phyloP scores from a whole-genome alignment of 2,113 vertebrate species.

The Paramormyrops kingsleyae region DNA sequence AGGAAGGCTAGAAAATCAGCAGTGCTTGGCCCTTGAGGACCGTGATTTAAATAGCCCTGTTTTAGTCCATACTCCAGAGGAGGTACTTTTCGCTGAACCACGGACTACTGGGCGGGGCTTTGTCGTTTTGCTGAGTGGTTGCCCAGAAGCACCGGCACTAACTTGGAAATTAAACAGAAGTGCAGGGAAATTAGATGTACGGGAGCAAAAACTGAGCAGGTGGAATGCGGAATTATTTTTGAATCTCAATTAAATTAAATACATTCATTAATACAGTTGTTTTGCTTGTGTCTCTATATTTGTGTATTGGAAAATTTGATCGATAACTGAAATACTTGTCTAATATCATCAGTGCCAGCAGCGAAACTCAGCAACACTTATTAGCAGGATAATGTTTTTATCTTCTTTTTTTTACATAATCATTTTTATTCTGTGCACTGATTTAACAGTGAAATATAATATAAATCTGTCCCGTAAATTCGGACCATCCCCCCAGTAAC shows the following conservation, averaged over 20 bases:
- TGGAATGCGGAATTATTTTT: not conserved
- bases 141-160: too few species aligned
- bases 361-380: not conserved
- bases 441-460: not conserved
- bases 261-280: not conserved
- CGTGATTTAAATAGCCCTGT: too few species aligned
- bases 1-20: too few species aligned
- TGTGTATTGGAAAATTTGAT: not conserved
- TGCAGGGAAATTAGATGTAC: not conserved
- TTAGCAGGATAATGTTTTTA: not conserved
- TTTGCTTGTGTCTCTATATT: not conserved
- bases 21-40: too few species aligned
- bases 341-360: not conserved
- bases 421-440: not conserved
- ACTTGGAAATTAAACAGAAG: too few species aligned
- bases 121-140: too few species aligned
- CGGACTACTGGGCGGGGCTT: too few species aligned
- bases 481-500: not conserved
- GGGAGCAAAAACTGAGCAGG: not conserved
- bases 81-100: not conserved
- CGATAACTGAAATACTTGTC: not conserved
- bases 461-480: not conserved
- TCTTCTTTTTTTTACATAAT: not conserved
- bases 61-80: not conserved
- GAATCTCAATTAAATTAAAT: not conserved